Base-by-base conservation (phyloP, 2,888 invertebrate genomes). In the Nomada ferruginata region DNA sequence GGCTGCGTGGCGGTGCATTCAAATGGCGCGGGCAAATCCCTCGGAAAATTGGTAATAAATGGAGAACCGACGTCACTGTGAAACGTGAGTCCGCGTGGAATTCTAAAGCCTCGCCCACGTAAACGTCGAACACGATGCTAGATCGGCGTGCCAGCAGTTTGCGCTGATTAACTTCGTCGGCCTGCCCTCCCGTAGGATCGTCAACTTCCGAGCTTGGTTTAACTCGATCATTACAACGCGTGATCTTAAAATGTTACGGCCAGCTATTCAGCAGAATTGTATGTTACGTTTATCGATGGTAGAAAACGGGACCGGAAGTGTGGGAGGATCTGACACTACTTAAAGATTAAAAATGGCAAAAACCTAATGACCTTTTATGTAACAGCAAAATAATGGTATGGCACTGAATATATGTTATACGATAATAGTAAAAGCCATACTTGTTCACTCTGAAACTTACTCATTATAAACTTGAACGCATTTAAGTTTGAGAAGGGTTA, bases 21-120 rank as follows among this genome's bases (percentile, higher is more conserved):
- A 47, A 70, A 76, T 36, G 47, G 60, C 47, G 53, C 26, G 9
- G 55, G 36, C 36, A 78, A 78, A 73, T 74, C 81, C 81, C 73
- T 65, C 13, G 78, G 81, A 73, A 81, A 81, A 81, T 81, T 78
- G 78, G 23, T 81, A 81, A 78, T 73, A 73, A 81, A 78, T 73
- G 81, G 57, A 29, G 64, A 42, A 53, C 47, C 63, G 36, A 42
- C 50, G 23, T 55, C 29, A 42, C 26, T 29, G 69, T 29, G 63
- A n/a, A 65, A 70, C 64, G 47, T 57, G 13, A 61, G 15, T 52
- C 64, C 72, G 47, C 59, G 57, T n/a, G 72, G 72, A 47, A 64
- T 69, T 77, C 66, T 52, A 72, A 73, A 59, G 68, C 57, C 57
- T 60, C 63, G 15, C 26, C 36, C 50, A 29, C 64, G 63, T 52